Base-by-base conservation (phyloP, 2,888 invertebrate species). In the Mythimna impura region DNA sequence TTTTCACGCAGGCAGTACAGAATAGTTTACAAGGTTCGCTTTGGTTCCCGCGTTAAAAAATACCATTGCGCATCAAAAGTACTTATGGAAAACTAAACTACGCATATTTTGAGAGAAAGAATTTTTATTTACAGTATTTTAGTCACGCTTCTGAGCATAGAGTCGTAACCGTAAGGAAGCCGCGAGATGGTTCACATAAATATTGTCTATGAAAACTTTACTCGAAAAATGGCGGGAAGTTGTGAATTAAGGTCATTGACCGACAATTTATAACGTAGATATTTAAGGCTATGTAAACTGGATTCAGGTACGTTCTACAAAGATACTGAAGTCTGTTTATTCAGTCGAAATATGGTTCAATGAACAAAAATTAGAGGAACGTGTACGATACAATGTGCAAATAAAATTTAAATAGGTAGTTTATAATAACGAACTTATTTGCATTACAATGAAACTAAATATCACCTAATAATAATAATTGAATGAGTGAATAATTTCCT, bases 271-370 rank as follows among this genome's bases (percentile, higher is more conserved):
- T 76, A 68, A 72, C 36, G 50, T 14, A 72, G 54, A 25, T 25
- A 50, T 84, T 71, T 78, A 66, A 64, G 43, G 76, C 78, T 82
- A 78, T 72, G 74, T 74, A 84, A 83, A 85, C 77, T 64, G 10
- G 66, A 69, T 73, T 71, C 69, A 76, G 57, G 67, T 66, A 61
- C 43, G 67, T 63, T 75, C 43, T 71, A 69, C 60, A 81, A 68
- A 85, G 81, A 81, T 75, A 85, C 71, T 69, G 22, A 81, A 84
- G 84, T 64, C 72, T 77, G 58, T 84, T 75, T 73, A 10, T 58
- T 81, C 73, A 83, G 81, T 78, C 40, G 57, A 43, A 66, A 71
- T 69, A 43, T 70, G 62, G 77, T 83, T 71, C 76, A 72, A 64
- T 54, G 74, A 52, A 78, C 70, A 78, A 52, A n/a, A n/a, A 57